Percentiles rank a stretch among this genome's conserved stretches.
Conservation (phyloP, 1,140 invertebrate species). For the Plectus sambesii region DNA sequence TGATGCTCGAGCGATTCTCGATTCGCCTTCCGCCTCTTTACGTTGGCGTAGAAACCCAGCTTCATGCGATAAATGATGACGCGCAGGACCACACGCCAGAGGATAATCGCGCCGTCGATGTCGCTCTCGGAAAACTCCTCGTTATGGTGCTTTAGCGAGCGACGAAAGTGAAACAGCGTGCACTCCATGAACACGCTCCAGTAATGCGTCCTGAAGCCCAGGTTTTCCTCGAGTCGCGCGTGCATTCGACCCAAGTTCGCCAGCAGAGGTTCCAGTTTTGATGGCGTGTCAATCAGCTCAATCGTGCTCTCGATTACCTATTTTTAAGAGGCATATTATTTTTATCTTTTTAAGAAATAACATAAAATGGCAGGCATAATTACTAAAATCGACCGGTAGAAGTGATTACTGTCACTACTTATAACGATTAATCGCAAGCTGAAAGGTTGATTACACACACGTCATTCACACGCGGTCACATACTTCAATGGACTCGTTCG, state of each 20-base stretch:
- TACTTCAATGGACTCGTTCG: no score
- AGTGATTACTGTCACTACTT: no score
- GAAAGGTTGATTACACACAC: no score
- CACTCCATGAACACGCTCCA: constrained; percentile 9
- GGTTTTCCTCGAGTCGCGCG: constrained; percentile 4
- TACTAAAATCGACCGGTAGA: no score
- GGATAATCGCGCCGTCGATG: constrained; percentile 1
- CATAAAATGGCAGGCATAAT: no score
- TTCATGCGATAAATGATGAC: constrained; percentile 6
- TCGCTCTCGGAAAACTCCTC: neutral
- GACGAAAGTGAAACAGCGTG: constrained; percentile 3
- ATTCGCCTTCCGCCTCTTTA: constrained; percentile 8
- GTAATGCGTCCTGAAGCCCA: constrained; percentile 8
- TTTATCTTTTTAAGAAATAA: no score
- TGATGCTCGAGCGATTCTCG: constrained; percentile 11
- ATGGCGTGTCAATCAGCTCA: neutral
- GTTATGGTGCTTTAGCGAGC: constrained; percentile 5
- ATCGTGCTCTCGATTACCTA: constrained; percentile 5
- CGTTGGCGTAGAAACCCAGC: constrained; percentile 1
- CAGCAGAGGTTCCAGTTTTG: constrained; percentile 4
- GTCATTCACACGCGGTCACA: no score
- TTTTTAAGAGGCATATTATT: no score
- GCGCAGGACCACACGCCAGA: constrained; percentile 6
- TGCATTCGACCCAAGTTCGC: constrained; percentile 2
- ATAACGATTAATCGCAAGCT: no score